Percentiles rank a stretch among this genome's conserved stretches.
Conservation (phyloP, 1,140 invertebrate genomes). For the Procambarus clarkii region DNA sequence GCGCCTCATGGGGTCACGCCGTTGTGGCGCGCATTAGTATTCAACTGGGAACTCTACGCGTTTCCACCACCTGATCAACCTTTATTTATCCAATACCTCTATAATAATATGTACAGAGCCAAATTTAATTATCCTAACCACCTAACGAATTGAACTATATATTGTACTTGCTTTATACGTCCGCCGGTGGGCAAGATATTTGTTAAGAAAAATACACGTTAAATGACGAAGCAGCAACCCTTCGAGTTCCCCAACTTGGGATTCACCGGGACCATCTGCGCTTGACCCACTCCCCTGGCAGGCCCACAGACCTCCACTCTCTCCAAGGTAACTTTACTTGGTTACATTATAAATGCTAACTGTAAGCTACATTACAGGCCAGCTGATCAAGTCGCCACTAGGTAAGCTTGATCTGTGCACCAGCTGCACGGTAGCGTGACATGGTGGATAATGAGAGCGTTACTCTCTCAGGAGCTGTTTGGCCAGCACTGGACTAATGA, state of each 20-base stretch:
- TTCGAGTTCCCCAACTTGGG: background rate
- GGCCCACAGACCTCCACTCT: too few species aligned
- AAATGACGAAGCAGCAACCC: background rate
- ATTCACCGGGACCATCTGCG: background rate
- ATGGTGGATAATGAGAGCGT: too few species aligned
- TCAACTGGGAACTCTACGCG: background rate
- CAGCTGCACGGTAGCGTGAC: too few species aligned
- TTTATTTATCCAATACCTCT: background rate
- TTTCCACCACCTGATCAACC: background rate
- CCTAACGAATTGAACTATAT: background rate
- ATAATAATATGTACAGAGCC: too few species aligned
- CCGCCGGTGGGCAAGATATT: background rate
- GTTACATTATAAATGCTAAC: too few species aligned
- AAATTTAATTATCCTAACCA: background rate
- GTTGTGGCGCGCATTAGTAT: background rate
- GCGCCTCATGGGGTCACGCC: background rate
- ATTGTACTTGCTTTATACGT: background rate
- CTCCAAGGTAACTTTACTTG: too few species aligned
- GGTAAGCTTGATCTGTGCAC: too few species aligned
- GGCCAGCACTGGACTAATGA: too few species aligned
- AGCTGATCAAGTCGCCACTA: too few species aligned
- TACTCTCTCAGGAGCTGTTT: too few species aligned
- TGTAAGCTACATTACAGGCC: too few species aligned
- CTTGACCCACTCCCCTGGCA: background rate
- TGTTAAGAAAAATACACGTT: background rate